Percentiles rank a stretch among this genome's conserved stretches.
Conservation (phyloP, 2,797 vertebrate species). For the Centropyge bicolor region DNA sequence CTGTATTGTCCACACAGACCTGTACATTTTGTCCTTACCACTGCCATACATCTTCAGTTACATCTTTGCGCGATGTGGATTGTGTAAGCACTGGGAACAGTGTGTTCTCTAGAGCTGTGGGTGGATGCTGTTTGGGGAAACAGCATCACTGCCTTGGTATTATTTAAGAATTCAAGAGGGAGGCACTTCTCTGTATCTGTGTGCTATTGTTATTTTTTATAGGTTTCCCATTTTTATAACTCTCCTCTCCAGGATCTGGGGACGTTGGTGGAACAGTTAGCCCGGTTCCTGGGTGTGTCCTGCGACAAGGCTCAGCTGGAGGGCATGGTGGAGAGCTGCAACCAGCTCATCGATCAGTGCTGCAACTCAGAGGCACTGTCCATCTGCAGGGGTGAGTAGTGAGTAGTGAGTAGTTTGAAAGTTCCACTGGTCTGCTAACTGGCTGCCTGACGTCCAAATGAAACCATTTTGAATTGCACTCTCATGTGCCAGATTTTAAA, state of each 20-base stretch:
- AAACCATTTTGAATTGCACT: background rate
- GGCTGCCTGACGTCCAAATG: background rate
- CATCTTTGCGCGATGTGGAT: background rate
- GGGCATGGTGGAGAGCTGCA: conserved; percentile 93
- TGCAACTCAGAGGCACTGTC: conserved; percentile 95
- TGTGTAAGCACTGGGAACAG: conserved; percentile 9
- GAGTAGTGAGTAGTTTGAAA: too few relatives aligned
- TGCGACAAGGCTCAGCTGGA: conserved; percentile 97
- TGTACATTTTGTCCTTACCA: conserved; percentile 14
- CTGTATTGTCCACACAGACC: background rate
- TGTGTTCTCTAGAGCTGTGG: conserved; percentile 16
- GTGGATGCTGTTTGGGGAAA: conserved; percentile 31
- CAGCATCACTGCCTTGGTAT: background rate
- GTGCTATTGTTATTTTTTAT: background rate
- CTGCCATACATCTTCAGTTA: background rate
- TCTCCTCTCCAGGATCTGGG: conserved; percentile 88
- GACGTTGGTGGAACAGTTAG: conserved; percentile 92
- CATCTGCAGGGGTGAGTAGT: conserved; percentile 90
- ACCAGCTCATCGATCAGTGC: conserved; percentile 97
- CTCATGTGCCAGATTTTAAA: too few relatives aligned
- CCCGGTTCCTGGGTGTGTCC: conserved; percentile 93
- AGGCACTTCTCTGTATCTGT: background rate
- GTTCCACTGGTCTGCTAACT: background rate
- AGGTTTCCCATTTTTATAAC: background rate
- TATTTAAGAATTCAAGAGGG: background rate